Percentiles rank a stretch among this genome's conserved stretches.
Evolutionary conservation across 1,140 invertebrate species (phyloP).

Genomic region (Branchinecta lynchi): DNA sequence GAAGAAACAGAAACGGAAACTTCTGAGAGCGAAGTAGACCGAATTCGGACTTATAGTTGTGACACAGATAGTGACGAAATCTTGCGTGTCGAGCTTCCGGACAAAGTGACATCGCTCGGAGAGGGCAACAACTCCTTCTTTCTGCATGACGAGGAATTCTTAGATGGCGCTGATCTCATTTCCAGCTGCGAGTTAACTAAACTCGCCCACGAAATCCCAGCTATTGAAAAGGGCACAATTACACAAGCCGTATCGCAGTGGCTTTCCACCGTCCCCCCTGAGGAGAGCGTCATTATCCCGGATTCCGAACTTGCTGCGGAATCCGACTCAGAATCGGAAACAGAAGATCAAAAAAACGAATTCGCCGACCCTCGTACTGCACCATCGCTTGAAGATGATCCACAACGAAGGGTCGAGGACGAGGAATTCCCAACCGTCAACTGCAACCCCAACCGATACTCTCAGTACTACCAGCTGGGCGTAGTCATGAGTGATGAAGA

Average conservation of each 20-base stretch:
- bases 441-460: not conserved
- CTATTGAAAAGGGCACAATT: slow-evolving; percentile 1
- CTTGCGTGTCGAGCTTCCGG: not conserved
- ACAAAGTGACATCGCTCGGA: not conserved
- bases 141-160: not conserved
- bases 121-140: too few species aligned
- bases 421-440: not conserved
- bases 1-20: not conserved
- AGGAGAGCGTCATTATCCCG: not conserved
- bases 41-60: not conserved
- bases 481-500: not conserved
- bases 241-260: not conserved
- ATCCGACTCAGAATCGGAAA: not conserved
- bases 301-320: too few species aligned
- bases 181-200: not conserved
- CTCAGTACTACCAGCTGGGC: slow-evolving; percentile 2
- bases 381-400: slow-evolving; percentile 7
- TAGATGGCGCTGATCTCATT: not conserved
- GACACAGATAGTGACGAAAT: not conserved
- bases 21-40: not conserved
- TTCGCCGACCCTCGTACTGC: not conserved
- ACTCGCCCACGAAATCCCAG: too few species aligned
- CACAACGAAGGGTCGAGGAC: not conserved
- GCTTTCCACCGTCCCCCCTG: not conserved
- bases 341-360: not conserved